Evolutionary conservation across 2,113 vertebrate species (phyloP), one percentile per base, ranked within the genome.

Genomic region (Leptocoma aspasia): DNA sequence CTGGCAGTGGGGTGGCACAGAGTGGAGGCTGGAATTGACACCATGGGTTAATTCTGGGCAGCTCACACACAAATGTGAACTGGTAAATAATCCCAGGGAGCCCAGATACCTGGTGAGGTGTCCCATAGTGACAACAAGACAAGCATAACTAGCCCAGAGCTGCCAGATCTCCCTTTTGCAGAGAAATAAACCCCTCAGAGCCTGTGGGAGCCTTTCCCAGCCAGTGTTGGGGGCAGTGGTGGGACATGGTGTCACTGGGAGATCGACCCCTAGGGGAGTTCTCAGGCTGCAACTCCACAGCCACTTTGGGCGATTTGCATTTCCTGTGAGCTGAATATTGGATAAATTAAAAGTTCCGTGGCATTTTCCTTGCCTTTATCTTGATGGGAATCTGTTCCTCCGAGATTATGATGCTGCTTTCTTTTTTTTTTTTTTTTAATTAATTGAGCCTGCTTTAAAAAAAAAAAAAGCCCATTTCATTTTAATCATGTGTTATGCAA

Each of bases 401-500:
- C 33, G 66, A 78, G 78, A 85, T 50, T 45, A 63, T 2, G 68
- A 39, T 11, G 66, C 44, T 2, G 42, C 41, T 17, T 76, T 41
- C 33, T 80, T 37, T 57, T 66, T 71, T 35, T 59, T 39, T 39
- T 70, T 68, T 83, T 73, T 78, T 61, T 13, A 92, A 97, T 95
- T 95, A 96, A 96, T 81, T 63, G 89, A 93, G 80, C 50, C 59
- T 8, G 49, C 73, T 66, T 71, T 5, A 65, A 45, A 47, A 71
- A 28, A 47, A 63, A 71, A 39, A 60, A 50, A 42, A 72, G 56
- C 26, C 68, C 49, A 39, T 94, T 96, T 95, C 89, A 88, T 94
- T 95, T 95, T 64, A 88, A 84, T 88, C 90, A 47, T 86, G 90
- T 82, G 57, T 90, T 94, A 95, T 97, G 96, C 94, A 97, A 97